These are phyloP conservation scores for Fundulus diaphanus DNA, from an alignment of 2,797 vertebrate species.

Conservation along the genomic window DNA sequence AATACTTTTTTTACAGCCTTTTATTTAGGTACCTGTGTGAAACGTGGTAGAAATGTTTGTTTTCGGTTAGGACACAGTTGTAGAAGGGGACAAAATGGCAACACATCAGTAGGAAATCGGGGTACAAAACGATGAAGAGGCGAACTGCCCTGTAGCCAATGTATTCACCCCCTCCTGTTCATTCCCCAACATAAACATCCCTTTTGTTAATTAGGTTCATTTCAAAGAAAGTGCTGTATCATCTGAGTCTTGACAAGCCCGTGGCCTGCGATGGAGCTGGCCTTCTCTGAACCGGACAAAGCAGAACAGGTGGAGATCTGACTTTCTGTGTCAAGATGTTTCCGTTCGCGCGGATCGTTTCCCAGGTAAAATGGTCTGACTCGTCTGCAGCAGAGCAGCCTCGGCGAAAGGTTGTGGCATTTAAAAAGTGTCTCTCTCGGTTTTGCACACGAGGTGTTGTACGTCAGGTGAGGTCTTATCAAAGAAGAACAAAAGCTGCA, in stretches of 20 bases:
- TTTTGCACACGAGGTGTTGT: constrained; percentile 3
- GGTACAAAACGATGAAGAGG: neutral
- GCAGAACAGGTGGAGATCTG: constrained; percentile 21
- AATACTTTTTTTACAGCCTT: too few relatives aligned
- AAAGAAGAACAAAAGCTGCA: constrained; percentile 8
- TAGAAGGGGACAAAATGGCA: neutral
- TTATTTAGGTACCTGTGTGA: too few relatives aligned
- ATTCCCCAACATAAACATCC: neutral
- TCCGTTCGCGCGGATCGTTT: constrained; percentile 8
- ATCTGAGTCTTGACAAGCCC: constrained; percentile 86
- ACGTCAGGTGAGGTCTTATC: constrained; percentile 14
- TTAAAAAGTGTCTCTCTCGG: constrained; percentile 19
- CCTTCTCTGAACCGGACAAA: constrained; percentile 71
- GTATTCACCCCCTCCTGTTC: neutral
- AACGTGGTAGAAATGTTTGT: too few relatives aligned
- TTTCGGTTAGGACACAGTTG: too few relatives aligned
- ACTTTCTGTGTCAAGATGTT: constrained; percentile 18
- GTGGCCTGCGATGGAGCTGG: constrained; percentile 89
- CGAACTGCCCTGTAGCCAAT: neutral
- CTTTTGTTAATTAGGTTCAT: constrained; percentile 84
- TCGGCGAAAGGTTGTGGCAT: constrained; percentile 41
- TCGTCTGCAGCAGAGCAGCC: constrained; percentile 8
- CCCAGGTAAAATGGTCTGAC: neutral
- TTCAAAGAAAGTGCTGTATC: constrained; percentile 95
- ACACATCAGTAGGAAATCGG: neutral